Percentiles rank a stretch among this genome's conserved stretches.
phyloP scores from a whole-genome alignment of 1,140 invertebrate genomes.

The Eriocheir sinensis region DNA sequence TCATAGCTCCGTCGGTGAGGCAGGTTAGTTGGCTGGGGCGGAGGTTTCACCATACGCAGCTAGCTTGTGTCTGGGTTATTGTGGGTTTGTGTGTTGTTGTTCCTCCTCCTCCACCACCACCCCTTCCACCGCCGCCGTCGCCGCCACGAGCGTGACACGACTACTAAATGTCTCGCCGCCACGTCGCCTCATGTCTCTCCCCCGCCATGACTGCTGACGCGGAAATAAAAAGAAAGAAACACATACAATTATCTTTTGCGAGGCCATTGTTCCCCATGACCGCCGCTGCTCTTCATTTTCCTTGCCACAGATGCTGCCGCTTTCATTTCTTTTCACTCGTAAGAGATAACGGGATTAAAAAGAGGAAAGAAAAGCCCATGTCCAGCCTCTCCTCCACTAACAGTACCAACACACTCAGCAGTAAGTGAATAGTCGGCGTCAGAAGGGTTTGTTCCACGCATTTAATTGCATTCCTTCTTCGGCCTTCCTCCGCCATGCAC shows the following conservation, averaged over 20 bases:
- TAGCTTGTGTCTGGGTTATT: conserved; percentile 11
- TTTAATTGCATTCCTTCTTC: conserved; percentile 27
- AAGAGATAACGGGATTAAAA: background rate
- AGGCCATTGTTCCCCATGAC: background rate
- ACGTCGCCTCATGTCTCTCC: background rate
- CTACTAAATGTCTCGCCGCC: background rate
- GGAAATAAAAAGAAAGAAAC: background rate
- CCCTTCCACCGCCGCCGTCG: background rate
- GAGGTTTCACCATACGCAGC: conserved; percentile 16
- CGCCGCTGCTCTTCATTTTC: background rate
- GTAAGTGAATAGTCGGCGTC: background rate
- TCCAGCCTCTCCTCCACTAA: too few relatives aligned
- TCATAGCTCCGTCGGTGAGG: conserved; percentile 20
- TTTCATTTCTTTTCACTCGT: background rate
- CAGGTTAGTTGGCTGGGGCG: conserved; percentile 20
- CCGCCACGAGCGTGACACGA: background rate
- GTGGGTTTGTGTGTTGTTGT: background rate
- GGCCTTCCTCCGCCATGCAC: background rate
- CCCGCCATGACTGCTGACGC: background rate
- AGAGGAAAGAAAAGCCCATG: background rate
- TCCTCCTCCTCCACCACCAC: background rate
- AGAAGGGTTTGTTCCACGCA: background rate
- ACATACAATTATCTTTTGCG: background rate
- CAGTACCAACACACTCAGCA: background rate
- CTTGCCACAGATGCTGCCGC: background rate